Conservation (phyloP, 2,797 vertebrate species). For the Chrosomus eos region DNA sequence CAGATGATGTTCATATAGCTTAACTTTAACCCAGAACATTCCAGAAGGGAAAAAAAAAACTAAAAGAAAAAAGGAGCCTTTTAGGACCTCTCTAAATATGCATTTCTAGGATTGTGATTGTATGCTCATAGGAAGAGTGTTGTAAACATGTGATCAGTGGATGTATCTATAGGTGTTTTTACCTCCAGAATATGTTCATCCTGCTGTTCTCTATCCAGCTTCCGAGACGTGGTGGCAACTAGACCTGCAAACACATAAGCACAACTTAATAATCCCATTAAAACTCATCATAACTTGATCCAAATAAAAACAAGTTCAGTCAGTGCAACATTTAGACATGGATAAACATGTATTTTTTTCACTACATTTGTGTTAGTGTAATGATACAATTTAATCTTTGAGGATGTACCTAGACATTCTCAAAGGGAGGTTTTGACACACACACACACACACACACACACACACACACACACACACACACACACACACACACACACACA, state of each 20-base stretch:
- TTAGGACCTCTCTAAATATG: background rate
- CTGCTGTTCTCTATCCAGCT: constrained; percentile 94
- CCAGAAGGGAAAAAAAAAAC: rapidly evolving
- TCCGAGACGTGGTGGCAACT: constrained; percentile 94
- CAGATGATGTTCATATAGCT: background rate
- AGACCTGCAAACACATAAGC: constrained; percentile 80
- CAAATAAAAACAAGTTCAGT: background rate
- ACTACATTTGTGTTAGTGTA: background rate
- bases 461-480: no score
- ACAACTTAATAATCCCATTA: constrained; percentile 9
- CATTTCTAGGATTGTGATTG: background rate
- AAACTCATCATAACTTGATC: background rate
- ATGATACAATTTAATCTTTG: background rate
- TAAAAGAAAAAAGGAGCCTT: background rate
- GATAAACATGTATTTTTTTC: background rate
- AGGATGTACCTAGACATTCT: background rate
- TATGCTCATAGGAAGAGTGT: background rate
- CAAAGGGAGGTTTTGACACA: background rate
- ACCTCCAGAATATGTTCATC: constrained; percentile 96
- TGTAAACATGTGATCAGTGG: background rate
- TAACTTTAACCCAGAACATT: background rate
- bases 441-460: no score
- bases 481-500: no score
- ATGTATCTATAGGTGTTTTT: constrained; percentile 55
- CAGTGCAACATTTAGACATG: background rate